Conservation (phyloP, 2,797 vertebrate genomes). For the Leptodactylus fallax region DNA sequence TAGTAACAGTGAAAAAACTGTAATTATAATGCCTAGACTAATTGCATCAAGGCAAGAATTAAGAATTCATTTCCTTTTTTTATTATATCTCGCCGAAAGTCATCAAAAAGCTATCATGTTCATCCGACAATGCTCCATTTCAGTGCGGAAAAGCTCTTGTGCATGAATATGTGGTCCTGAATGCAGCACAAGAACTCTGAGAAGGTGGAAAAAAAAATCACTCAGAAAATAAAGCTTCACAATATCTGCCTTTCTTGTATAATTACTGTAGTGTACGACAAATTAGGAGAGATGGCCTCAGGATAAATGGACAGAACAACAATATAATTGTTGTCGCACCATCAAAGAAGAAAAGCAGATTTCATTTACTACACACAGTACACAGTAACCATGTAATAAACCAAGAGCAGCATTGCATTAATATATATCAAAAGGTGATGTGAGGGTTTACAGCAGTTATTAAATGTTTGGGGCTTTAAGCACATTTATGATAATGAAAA, state of each 20-base stretch:
- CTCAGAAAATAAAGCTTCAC: not conserved
- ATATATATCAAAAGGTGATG: no score
- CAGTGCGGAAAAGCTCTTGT: slow-evolving; percentile 34
- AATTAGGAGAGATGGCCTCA: not conserved
- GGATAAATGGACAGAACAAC: not conserved
- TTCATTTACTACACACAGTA: not conserved
- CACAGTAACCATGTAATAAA: not conserved
- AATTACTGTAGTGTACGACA: not conserved
- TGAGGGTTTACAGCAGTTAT: no score
- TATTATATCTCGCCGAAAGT: slow-evolving; percentile 56
- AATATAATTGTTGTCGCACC: not conserved
- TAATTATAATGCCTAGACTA: slow-evolving; percentile 64
- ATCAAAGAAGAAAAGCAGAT: not conserved
- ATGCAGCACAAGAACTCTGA: slow-evolving; percentile 3
- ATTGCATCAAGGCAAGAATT: slow-evolving; percentile 62
- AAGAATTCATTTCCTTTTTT: slow-evolving; percentile 61
- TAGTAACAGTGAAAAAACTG: slow-evolving; percentile 62
- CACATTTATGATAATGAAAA: no score
- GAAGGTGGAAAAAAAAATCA: not conserved
- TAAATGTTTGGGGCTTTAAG: no score
- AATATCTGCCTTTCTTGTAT: not conserved
- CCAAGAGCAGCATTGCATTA: not conserved
- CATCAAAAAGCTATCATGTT: slow-evolving; percentile 63
- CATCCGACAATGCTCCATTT: slow-evolving; percentile 55
- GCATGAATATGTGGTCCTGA: slow-evolving; percentile 46